Evolutionary conservation across 1,140 invertebrate species (phyloP), one percentile per base, ranked within the genome.

Genomic region (Phymastichus coffea): DNA sequence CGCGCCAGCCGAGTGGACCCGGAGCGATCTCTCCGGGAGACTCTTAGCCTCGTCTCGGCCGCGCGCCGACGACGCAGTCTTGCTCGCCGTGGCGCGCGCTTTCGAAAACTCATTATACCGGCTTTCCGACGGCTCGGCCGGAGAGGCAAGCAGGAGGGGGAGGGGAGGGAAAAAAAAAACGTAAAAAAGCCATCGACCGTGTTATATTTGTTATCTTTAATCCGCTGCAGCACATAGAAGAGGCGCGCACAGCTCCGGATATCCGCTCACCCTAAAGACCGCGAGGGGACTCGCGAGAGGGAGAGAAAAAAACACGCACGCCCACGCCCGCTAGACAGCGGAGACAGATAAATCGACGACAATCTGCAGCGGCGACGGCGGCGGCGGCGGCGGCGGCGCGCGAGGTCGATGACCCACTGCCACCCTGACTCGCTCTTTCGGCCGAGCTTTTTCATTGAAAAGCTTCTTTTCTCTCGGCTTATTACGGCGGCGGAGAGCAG

Each of bases 211-310:
- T 58, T 58, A 58, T 52, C 37, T 51, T 52, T 43, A 43, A 51
- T 43, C 57, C 46, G 40, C 52, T 46, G 47, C 19, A 35, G 15
- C 53, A 37, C 20, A n/a, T 51, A 30, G 48, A 44, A 28, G 22
- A 47, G 22, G 40, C 41, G 28, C 22, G 22, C 51, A 26, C 47
- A 46, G 43, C 52, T 56, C 63, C 63, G 63, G 63, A 64, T 64
- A 64, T 64, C 63, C 63, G 63, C 41, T 64, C 41, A 61, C 57
- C 63, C 58, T 40, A 38, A 26, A 12, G 30, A 10, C 37, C n/a
- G n/a, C 15, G 25, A 40, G 43, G 25, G 4, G 20, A n/a, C n/a
- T n/a, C n/a, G n/a, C n/a, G 51, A 26, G 62, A 46, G n/a, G 44
- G 37, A 46, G 25, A 43, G 33, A 48, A 40, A 49, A 41, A 38